phyloP scores from a whole-genome alignment of 1,140 invertebrate genomes.

The Saccostrea echinata region DNA sequence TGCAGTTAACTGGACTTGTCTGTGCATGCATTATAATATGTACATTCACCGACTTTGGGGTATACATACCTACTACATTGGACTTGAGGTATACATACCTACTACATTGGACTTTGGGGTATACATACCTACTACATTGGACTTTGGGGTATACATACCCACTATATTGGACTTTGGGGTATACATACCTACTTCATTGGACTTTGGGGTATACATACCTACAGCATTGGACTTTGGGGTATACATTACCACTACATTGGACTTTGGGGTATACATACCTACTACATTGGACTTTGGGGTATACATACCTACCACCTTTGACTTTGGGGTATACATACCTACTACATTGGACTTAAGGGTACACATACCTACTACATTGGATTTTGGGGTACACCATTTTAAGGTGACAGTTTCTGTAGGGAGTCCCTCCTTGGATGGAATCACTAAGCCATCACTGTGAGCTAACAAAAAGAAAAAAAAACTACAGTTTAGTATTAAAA shows the following conservation, averaged over 20 bases:
- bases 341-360: not conserved
- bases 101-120: slow-evolving; percentile 84
- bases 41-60: too few relatives aligned
- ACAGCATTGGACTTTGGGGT: slow-evolving; percentile 84
- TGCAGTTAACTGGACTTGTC: too few relatives aligned
- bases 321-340: not conserved
- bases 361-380: slow-evolving; percentile 31
- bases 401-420: slow-evolving; percentile 90
- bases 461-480: slow-evolving; percentile 45
- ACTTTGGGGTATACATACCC: not conserved
- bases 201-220: not conserved
- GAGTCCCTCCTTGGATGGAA: slow-evolving; percentile 83
- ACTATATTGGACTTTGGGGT: slow-evolving; percentile 84
- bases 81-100: not conserved
- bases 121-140: slow-evolving; percentile 84
- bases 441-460: slow-evolving; percentile 78
- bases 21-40: too few relatives aligned
- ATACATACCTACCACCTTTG: not conserved
- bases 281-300: not conserved
- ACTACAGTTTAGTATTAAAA: too few relatives aligned
- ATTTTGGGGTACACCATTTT: slow-evolving; percentile 94
- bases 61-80: not conserved
- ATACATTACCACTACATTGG: slow-evolving; percentile 83
- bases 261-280: not conserved
- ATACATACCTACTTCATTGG: slow-evolving; percentile 84